Evolutionary conservation across 2,113 vertebrate species (phyloP), one percentile per base, ranked within the genome.

Genomic region (Rutilus rutilus): DNA sequence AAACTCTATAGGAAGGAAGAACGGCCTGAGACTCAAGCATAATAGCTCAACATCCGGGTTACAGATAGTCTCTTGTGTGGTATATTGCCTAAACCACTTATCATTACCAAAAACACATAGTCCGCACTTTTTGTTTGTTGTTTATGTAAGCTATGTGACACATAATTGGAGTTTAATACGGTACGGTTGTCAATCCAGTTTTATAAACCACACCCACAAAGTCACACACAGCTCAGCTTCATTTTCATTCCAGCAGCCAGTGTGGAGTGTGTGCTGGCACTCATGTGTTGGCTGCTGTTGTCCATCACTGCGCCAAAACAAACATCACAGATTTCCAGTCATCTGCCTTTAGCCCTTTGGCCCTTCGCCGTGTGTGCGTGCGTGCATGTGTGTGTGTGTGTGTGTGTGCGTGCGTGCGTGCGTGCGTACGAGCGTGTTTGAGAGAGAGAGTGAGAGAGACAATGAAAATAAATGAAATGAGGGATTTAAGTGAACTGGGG

Each of bases 241-340:
- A 79, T 73, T 85, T 80, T 78, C 81, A 81, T 73, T 60, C 69
- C 88, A 82, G 57, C 64, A n/a, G 57, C 7, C 73, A 59, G 74
- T 67, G 79, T 82, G 87, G 82, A 54, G 59, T 21, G 47, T 84
- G 77, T 76, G 86, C 88, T 88, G 84, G 89, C 83, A 86, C 88
- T 85, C 73, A 73, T 82, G 82, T 86, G 25, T 54, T 86, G 75
- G 86, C 67, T 59, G 36, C 45, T 80, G 78, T 88, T 84, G 50
- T 85, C 87, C 88, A 57, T 83, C 83, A 75, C 52, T 65, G 87
- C 85, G 74, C 88, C 87, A 87, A 86, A 85, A 59, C 84, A 79
- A 88, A 90, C 54, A 25, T 67, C 83, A 90, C 90, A 85, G 91
- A 92, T 90, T 90, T 88, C 67, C 87, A 91, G 88, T 86, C 82